phyloP scores from a whole-genome alignment of 1,140 invertebrate genomes.

The Magallana gigas region DNA sequence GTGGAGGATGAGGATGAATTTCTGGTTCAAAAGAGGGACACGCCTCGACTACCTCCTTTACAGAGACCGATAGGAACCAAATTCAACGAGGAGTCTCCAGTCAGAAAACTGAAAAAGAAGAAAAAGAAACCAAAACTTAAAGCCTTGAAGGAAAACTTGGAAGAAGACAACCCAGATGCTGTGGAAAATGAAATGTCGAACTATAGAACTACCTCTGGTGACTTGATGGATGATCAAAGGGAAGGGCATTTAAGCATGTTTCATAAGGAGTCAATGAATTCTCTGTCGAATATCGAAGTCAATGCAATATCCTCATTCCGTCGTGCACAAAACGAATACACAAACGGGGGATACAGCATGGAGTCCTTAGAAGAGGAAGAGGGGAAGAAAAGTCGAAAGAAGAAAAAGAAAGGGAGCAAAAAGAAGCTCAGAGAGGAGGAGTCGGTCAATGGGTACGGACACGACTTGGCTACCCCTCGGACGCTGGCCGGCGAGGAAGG shows the following conservation, averaged over 20 bases:
- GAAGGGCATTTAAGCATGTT: neutral
- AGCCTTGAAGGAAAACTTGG: conserved; percentile 49
- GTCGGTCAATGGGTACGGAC: conserved; percentile 29
- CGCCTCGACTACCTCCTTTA: conserved; percentile 58
- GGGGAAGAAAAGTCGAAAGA: conserved; percentile 35
- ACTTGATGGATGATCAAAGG: neutral
- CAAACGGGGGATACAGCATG: neutral
- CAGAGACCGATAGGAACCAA: conserved; percentile 63
- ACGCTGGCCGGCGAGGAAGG: neutral
- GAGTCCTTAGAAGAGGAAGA: conserved; percentile 13
- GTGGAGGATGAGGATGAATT: conserved; percentile 42
- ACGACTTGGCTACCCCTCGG: conserved; percentile 45
- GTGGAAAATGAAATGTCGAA: neutral
- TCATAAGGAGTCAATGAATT: conserved; percentile 47
- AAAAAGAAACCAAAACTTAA: conserved; percentile 59
- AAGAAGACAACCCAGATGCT: conserved; percentile 45
- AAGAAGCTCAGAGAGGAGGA: conserved; percentile 30
- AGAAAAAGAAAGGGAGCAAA: conserved; percentile 53
- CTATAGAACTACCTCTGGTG: neutral
- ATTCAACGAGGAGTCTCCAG: conserved; percentile 55
- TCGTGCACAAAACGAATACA: neutral
- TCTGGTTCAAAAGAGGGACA: conserved; percentile 32
- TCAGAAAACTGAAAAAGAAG: conserved; percentile 45
- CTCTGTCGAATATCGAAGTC: conserved; percentile 59
- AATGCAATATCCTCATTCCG: conserved; percentile 5